Conservation (phyloP, 35 echinoderm and acorn worm genomes). For the Nesometra sesokonis region DNA sequence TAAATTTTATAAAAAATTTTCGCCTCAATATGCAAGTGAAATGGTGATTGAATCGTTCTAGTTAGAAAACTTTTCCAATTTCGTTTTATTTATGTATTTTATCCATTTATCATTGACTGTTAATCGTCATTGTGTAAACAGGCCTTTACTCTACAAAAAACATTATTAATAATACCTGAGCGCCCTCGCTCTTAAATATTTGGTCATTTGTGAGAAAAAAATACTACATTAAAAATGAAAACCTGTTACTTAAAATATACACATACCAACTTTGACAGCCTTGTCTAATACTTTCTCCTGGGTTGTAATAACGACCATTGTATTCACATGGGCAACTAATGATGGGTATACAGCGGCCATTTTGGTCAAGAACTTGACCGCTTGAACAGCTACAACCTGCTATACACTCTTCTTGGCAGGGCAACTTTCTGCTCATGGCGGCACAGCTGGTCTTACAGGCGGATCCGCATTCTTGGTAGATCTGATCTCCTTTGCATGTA, state of each 20-base stretch:
- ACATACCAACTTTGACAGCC: conserved; percentile 3
- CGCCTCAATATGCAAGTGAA: too few relatives aligned
- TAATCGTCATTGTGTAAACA: too few relatives aligned
- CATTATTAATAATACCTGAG: not conserved
- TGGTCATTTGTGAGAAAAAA: not conserved
- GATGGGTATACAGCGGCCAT: not conserved
- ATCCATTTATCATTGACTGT: too few relatives aligned
- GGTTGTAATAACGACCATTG: not conserved
- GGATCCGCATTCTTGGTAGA: conserved; percentile 10
- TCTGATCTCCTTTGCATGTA: not conserved
- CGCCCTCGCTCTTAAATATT: not conserved
- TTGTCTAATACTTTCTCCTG: conserved; percentile 1
- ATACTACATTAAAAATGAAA: not conserved
- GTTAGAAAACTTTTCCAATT: too few relatives aligned
- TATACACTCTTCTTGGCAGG: not conserved
- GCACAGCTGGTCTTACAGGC: not conserved
- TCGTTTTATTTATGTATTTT: too few relatives aligned
- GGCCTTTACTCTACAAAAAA: too few relatives aligned
- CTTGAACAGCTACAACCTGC: not conserved
- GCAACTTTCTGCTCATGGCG: not conserved
- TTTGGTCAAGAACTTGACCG: not conserved
- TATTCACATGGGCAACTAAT: not conserved
- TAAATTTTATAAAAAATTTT: too few relatives aligned
- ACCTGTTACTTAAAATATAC: too few relatives aligned
- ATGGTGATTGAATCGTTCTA: too few relatives aligned